Conservation (phyloP, 2,888 invertebrate species). For the Brenthis ino region DNA sequence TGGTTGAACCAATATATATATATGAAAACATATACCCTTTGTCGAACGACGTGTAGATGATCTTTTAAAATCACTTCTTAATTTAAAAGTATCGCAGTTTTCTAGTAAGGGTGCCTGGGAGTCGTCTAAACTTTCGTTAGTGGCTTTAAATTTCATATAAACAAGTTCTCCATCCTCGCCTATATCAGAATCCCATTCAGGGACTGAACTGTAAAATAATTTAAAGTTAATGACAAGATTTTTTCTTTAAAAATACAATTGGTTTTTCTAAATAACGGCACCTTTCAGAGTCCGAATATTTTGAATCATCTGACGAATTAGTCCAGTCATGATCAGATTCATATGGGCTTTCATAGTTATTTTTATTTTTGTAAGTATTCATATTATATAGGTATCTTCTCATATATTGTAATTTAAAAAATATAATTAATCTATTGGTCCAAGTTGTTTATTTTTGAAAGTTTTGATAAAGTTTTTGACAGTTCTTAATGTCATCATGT, state of each 20-base stretch:
- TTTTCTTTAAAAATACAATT: not conserved
- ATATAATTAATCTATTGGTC: no score
- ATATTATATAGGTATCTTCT: constrained; percentile 16
- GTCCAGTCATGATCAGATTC: constrained; percentile 77
- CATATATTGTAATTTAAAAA: not conserved
- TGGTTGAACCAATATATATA: not conserved
- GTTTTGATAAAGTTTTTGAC: not conserved
- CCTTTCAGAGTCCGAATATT: constrained; percentile 84
- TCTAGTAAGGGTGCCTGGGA: constrained; percentile 63
- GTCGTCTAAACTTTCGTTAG: constrained; percentile 43
- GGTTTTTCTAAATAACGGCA: constrained; percentile 42
- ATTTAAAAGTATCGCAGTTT: constrained; percentile 70
- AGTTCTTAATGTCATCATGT: no score
- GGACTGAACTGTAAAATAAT: constrained; percentile 79
- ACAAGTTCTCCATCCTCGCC: constrained; percentile 85
- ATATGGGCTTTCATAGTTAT: constrained; percentile 65
- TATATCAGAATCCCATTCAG: constrained; percentile 86
- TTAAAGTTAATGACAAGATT: not conserved
- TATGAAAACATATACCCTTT: constrained; percentile 55
- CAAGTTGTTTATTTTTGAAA: not conserved
- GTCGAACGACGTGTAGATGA: constrained; percentile 70
- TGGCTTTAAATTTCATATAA: constrained; percentile 82
- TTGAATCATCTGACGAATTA: constrained; percentile 74
- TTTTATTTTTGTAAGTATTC: constrained; percentile 49
- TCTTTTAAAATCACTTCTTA: constrained; percentile 73